Evolutionary conservation across 2,888 invertebrate species (phyloP).

Genomic region (Merodon equestris): DNA sequence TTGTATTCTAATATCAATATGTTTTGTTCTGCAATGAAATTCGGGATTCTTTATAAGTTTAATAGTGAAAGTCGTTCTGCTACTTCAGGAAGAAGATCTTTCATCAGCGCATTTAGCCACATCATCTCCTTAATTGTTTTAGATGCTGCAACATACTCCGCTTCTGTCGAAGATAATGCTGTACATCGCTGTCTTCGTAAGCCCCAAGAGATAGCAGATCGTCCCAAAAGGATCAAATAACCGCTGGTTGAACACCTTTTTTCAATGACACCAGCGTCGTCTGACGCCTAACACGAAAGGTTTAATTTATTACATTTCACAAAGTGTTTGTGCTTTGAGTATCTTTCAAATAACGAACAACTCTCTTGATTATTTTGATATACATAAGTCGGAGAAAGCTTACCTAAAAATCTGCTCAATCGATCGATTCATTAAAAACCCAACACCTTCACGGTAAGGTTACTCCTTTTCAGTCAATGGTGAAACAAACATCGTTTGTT

Average conservation of each 20-base stretch:
- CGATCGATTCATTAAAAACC: conserved; percentile 42
- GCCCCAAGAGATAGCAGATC: conserved; percentile 71
- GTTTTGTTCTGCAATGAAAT: not conserved
- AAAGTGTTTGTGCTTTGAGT: too few relatives aligned
- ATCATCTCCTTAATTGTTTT: conserved; percentile 19
- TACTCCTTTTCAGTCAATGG: not conserved
- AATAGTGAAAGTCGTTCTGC: not conserved
- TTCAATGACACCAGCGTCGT: conserved; percentile 64
- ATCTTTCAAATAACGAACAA: conserved; percentile 12
- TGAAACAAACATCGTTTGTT: too few relatives aligned
- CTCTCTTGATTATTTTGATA: conserved; percentile 7
- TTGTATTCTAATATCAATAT: conserved; percentile 1
- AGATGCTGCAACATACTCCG: conserved; percentile 8
- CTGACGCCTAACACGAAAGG: conserved; percentile 48
- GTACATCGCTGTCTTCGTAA: conserved; percentile 61
- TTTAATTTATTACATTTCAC: conserved; percentile 17
- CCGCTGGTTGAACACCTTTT: conserved; percentile 69
- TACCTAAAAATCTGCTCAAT: conserved; percentile 43
- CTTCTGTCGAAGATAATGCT: conserved; percentile 10
- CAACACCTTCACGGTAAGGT: conserved; percentile 47
- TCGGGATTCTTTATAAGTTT: conserved; percentile 23
- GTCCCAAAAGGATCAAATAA: conserved; percentile 66
- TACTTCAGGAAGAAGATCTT: conserved; percentile 4
- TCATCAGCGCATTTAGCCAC: not conserved
- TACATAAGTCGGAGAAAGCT: conserved; percentile 22